A percentile compares a stretch with the other conserved stretches of the same genome.
These are phyloP conservation scores for Argyresthia goedartella DNA, from an alignment of 2,888 invertebrate genomes.

Conservation along the genomic window DNA sequence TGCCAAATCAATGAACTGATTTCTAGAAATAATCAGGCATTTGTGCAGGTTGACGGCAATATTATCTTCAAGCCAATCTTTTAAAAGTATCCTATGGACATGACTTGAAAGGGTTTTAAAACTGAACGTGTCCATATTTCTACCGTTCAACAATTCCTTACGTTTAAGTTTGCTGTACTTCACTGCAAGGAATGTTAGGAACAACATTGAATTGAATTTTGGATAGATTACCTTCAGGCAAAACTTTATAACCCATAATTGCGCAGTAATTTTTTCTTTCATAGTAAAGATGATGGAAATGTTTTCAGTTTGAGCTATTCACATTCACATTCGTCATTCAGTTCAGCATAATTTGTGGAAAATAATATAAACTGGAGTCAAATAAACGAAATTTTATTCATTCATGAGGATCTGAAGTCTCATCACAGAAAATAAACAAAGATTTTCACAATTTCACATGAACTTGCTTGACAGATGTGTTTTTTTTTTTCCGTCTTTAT, in stretches of 20 bases:
- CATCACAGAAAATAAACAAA: too few relatives aligned
- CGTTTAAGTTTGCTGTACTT: conserved; percentile 44
- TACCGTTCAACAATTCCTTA: conserved; percentile 20
- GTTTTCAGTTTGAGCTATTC: too few relatives aligned
- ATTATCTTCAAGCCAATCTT: conserved; percentile 34
- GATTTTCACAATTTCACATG: too few relatives aligned
- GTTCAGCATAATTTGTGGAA: too few relatives aligned
- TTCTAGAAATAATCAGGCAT: conserved; percentile 48
- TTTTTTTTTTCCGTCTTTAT: too few relatives aligned
- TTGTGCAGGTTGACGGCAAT: conserved; percentile 37
- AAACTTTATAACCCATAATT: conserved; percentile 56
- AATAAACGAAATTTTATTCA: too few relatives aligned
- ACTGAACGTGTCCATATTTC: conserved; percentile 33
- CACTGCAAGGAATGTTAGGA: conserved; percentile 52
- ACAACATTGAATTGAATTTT: conserved; percentile 52
- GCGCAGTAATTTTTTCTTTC: not conserved
- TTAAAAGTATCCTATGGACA: conserved; percentile 27
- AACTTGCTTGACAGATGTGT: too few relatives aligned
- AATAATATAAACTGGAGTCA: too few relatives aligned
- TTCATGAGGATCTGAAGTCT: too few relatives aligned
- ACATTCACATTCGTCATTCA: too few relatives aligned
- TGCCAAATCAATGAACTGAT: conserved; percentile 47
- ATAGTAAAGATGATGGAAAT: not conserved
- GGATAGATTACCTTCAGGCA: conserved; percentile 58
- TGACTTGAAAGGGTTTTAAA: conserved; percentile 36